Evolutionary conservation across 30 jellyfish, hydroid and myxozoan genomes (phyloP).

Genomic region (Chrysaora quinquecirrha): DNA sequence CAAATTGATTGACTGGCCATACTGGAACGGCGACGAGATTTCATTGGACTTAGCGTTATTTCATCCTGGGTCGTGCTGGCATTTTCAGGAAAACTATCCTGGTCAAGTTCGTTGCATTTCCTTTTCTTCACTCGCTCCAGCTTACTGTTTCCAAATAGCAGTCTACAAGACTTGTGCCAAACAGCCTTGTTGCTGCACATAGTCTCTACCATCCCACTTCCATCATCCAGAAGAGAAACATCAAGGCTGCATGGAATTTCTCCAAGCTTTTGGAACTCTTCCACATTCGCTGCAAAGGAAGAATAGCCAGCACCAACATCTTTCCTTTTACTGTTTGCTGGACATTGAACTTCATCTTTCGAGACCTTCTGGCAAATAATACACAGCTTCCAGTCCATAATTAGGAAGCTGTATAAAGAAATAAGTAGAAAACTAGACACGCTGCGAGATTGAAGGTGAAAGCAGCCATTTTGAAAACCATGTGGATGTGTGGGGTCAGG

Average conservation of each 20-base stretch:
- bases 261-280: slow-evolving; percentile 2
- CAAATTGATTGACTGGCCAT: slow-evolving; percentile 10
- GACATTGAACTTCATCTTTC: background rate
- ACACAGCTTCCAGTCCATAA: background rate
- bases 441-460: slow-evolving; percentile 5
- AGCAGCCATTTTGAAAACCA: slow-evolving; percentile 2
- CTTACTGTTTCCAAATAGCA: slow-evolving; percentile 1
- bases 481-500: slow-evolving; percentile 4
- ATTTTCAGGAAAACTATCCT: background rate
- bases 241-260: slow-evolving; percentile 4
- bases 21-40: slow-evolving; percentile 6
- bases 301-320: slow-evolving; percentile 5
- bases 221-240: slow-evolving; percentile 2
- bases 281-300: slow-evolving; percentile 5
- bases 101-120: slow-evolving; percentile 4
- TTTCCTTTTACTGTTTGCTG: slow-evolving; percentile 1
- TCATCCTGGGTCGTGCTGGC: slow-evolving; percentile 5
- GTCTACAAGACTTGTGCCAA: slow-evolving; percentile 4
- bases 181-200: slow-evolving; percentile 5
- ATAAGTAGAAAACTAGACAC: background rate
- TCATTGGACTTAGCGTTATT: background rate
- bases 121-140: background rate
- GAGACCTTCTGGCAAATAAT: slow-evolving; percentile 2
- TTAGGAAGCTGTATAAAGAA: background rate
- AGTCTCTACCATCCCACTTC: slow-evolving; percentile 5